Base-by-base conservation (phyloP, 2,888 invertebrate genomes). In the Baccha elongata region DNA sequence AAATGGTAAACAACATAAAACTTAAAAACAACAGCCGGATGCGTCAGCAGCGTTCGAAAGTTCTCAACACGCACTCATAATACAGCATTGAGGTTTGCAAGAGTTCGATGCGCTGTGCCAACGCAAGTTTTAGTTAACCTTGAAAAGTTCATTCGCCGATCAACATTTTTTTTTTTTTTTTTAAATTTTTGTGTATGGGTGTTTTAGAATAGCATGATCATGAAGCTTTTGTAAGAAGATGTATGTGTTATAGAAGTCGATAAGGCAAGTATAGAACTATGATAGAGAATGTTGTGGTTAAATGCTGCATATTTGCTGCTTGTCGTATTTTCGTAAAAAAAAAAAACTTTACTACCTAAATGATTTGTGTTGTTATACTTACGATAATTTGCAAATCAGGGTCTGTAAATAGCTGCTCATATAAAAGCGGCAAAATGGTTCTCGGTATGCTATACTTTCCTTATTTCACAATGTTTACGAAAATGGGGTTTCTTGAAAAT, bases 41-140 rank as follows among this genome's bases (percentile, higher is more conserved):
- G 53, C 67, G 79, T 68, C 75, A 71, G 65, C 53, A 21, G 17
- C 53, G 35, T 8, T 7, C 23, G 21, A 48, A 46, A 68, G 73
- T 72, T 78, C 76, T 72, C 17, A 83, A 78, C 83, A 83, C 83
- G 83, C 83, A 83, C 78, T 15, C 0, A 2, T 2, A 1, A 8
- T 21, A 13, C 15, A 58, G 83, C 83, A 83, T 83, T 78, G 83
- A 73, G 32, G 64, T 83, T 78, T 83, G 72, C 83, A 83, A 83
- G 83, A 83, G 83, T 83, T 83, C 83, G 83, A 83, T 83, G 83
- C 83, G 83, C 83, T 73, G 68, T 83, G 78, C 64, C 50, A 68
- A 68, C 76, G 62, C 72, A 78, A 78, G 58, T 73, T 78, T 76
- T 64, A 19, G 65, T 64, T 83, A 72, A 83, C 83, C 83, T 83